phyloP scores from a whole-genome alignment of 2,888 invertebrate genomes.

The Platerodrilus igneus region DNA sequence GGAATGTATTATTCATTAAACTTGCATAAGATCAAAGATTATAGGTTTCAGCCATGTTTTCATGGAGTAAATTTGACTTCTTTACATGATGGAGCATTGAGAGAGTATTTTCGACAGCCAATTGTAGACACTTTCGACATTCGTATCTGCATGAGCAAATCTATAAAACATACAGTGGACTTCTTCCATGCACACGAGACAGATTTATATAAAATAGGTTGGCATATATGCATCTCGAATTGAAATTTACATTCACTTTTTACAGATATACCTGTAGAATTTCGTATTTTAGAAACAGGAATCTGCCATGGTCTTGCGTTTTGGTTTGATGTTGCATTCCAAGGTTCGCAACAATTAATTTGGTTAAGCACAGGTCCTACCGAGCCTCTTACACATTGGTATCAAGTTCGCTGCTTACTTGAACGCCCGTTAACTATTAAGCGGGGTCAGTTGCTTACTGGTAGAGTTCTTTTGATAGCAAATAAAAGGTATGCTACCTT shows the following conservation, averaged over 20 bases:
- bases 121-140: conserved; percentile 98
- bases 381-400: conserved; percentile 98
- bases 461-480: conserved; percentile 81
- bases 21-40: conserved; percentile 8
- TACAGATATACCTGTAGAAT: conserved; percentile 85
- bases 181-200: conserved; percentile 89
- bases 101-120: conserved; percentile 96
- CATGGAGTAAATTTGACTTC: conserved; percentile 95
- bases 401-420: conserved; percentile 93
- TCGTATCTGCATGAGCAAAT: conserved; percentile 92
- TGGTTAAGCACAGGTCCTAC: conserved; percentile 98
- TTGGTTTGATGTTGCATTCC: conserved; percentile 99
- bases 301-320: conserved; percentile 96
- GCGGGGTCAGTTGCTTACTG: conserved; percentile 86
- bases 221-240: conserved; percentile 4
- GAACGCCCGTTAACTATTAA: conserved; percentile 92
- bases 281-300: conserved; percentile 86
- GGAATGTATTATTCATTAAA: conserved; percentile 9
- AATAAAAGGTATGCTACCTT: conserved; percentile 92
- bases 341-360: conserved; percentile 82
- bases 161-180: conserved; percentile 88
- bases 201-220: conserved; percentile 85
- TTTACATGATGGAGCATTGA: conserved; percentile 86
- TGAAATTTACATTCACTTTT: conserved; percentile 5
- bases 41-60: conserved; percentile 88